phyloP scores from a whole-genome alignment of 2,888 invertebrate species.

The Drosophila stalkeri region DNA sequence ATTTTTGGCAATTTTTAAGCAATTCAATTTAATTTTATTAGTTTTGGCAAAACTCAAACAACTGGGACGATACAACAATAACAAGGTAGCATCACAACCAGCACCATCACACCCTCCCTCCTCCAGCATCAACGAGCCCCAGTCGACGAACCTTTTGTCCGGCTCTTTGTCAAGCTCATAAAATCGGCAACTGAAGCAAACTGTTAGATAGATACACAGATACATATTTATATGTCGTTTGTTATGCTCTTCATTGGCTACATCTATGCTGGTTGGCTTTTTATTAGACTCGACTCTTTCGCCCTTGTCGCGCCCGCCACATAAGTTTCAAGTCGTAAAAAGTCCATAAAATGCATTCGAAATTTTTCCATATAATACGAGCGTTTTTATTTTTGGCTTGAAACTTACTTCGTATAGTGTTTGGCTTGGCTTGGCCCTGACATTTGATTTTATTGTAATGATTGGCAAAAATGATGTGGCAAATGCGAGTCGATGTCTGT shows the following conservation, averaged over 20 bases:
- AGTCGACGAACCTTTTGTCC: slow-evolving; percentile 44
- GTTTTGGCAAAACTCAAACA: slow-evolving; percentile 81
- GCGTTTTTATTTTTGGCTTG: slow-evolving; percentile 15
- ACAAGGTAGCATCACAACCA: slow-evolving; percentile 56
- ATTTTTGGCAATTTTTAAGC: slow-evolving; percentile 81
- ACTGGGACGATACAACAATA: slow-evolving; percentile 74
- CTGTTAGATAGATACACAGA: slow-evolving; percentile 34
- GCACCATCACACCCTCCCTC: not conserved
- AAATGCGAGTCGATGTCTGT: slow-evolving; percentile 51
- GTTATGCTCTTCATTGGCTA: slow-evolving; percentile 74
- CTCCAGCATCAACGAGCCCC: no score
- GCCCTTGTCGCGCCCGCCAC: slow-evolving; percentile 54
- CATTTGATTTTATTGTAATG: slow-evolving; percentile 79
- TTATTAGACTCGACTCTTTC: slow-evolving; percentile 52
- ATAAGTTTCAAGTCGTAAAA: slow-evolving; percentile 80
- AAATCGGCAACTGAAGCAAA: slow-evolving; percentile 60
- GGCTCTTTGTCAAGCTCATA: slow-evolving; percentile 66
- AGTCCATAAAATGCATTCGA: slow-evolving; percentile 78
- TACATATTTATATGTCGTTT: slow-evolving; percentile 75
- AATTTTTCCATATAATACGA: slow-evolving; percentile 64
- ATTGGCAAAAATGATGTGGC: slow-evolving; percentile 77
- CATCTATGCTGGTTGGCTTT: slow-evolving; percentile 55
- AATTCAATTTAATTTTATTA: slow-evolving; percentile 82
- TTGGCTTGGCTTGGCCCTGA: slow-evolving; percentile 41
- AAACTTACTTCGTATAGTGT: slow-evolving; percentile 44